Evolutionary conservation across 1,140 invertebrate species (phyloP), one percentile per base, ranked within the genome.

Genomic region (Drosophila oshimai): DNA sequence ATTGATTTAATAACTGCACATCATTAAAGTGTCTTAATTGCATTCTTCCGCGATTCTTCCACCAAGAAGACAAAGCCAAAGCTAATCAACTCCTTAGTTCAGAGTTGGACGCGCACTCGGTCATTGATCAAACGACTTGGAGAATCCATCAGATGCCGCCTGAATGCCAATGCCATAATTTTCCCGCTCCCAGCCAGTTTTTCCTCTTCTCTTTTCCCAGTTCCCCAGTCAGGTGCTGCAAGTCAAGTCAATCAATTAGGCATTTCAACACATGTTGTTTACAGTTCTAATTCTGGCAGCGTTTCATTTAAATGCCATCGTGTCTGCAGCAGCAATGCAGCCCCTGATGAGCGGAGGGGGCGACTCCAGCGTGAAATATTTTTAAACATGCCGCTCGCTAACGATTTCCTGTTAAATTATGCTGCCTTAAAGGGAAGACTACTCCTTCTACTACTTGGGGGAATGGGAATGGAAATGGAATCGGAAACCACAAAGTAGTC

Each of bases 241-340:
- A 68, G 51, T 60, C 80, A 81, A 86, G 81, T 87, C 83, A 81
- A 87, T 87, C 81, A 87, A 87, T 87, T 87, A 87, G 76, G 55
- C 77, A 87, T 81, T 87, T 87, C 76, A 87, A 81, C 81, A 87
- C 81, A 87, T 87, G 81, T 81, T 87, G 81, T 87, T 87, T 87
- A 87, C 81, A 81, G 81, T 87, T 87, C 81, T 87, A 81, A 87
- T 87, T 87, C 76, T 69, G 62, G 57, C 54, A 57, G 72, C 61
- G 49, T 68, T 86, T 72, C 80, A 72, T 74, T 80, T 62, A 79
- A 79, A 84, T 87, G 80, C 80, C 80, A 55, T 55, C 17, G 29
- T 65, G 80, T 86, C 80, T 86, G 71, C 44, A 33, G 41, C 68
- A 55, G 29, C 37, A 29, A 62, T 41, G 28, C 46, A 55, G 28